Percentiles rank a stretch among this genome's conserved stretches.
phyloP scores from a whole-genome alignment of 2,888 invertebrate species.

The Sabatieria punctata region DNA sequence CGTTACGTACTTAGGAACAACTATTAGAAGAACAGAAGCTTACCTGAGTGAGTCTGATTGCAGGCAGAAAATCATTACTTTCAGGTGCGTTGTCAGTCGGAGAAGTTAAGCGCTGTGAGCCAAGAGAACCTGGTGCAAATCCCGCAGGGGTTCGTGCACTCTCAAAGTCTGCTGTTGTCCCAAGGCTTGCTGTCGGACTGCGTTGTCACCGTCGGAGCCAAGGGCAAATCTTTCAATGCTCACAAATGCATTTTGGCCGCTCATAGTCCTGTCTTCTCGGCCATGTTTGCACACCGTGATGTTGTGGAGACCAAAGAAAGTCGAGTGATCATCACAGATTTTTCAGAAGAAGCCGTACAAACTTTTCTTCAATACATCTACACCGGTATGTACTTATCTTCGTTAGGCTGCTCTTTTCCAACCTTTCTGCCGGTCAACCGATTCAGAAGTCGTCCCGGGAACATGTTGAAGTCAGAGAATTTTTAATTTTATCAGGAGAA shows the following conservation, averaged over 20 bases:
- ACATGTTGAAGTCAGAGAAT: no score
- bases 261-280: constrained; percentile 26
- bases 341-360: constrained; percentile 17
- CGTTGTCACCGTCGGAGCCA: constrained; percentile 14
- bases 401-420: not conserved
- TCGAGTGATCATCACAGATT: constrained; percentile 16
- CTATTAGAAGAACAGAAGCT: no score
- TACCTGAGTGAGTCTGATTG: not conserved
- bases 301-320: constrained; percentile 14
- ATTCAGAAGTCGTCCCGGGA: no score
- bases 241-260: constrained; percentile 26
- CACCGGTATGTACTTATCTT: constrained; percentile 10
- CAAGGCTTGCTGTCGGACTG: constrained; percentile 21
- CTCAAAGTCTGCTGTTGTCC: constrained; percentile 12
- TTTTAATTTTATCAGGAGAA: no score
- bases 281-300: constrained; percentile 24
- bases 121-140: not conserved
- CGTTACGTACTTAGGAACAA: no score
- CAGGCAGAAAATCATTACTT: no score
- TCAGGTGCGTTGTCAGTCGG: not conserved
- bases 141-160: constrained; percentile 2
- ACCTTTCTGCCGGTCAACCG: no score
- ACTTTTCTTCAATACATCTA: constrained; percentile 23
- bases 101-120: not conserved
- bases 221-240: constrained; percentile 15